Conservation (phyloP, 2,113 vertebrate species). For the Rhea pennata region DNA sequence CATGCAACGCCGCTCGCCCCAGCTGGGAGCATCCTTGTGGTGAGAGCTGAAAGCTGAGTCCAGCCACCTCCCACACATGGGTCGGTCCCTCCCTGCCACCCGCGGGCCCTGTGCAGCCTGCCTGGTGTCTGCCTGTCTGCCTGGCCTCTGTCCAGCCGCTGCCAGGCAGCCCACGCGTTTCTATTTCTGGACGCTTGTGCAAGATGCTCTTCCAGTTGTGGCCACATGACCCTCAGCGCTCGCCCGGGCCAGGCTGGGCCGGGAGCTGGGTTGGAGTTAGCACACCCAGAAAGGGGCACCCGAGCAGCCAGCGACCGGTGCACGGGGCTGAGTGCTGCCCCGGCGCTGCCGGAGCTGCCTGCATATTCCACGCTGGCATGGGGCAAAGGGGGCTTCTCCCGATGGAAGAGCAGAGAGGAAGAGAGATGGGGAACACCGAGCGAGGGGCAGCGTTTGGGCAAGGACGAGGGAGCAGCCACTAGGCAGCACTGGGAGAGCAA, state of each 20-base stretch:
- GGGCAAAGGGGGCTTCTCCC: not conserved
- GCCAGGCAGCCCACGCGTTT: constrained; percentile 33
- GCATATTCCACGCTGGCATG: not conserved
- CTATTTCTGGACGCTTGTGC: constrained; percentile 62
- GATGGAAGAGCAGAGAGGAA: not conserved
- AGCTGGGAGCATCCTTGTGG: not conserved
- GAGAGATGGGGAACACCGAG: not conserved
- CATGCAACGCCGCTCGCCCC: not conserved
- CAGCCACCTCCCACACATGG: not conserved
- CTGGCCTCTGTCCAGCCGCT: constrained; percentile 57
- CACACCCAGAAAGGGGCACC: too few relatives aligned
- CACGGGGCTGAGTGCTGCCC: not conserved
- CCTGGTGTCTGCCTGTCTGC: constrained; percentile 46
- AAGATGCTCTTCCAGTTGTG: not conserved
- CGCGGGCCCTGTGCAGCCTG: constrained; percentile 5
- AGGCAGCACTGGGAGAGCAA: not conserved
- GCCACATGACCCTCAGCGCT: not conserved
- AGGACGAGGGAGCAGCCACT: not conserved
- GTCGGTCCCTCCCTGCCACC: not conserved
- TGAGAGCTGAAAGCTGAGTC: not conserved
- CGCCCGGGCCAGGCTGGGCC: not conserved
- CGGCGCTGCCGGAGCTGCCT: not conserved
- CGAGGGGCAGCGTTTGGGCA: not conserved
- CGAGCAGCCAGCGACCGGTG: not conserved
- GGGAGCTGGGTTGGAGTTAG: not conserved